Evolutionary conservation across 2,888 invertebrate genomes (phyloP), one percentile per base, ranked within the genome.

Genomic region (Rhamphomyia laevipes): DNA sequence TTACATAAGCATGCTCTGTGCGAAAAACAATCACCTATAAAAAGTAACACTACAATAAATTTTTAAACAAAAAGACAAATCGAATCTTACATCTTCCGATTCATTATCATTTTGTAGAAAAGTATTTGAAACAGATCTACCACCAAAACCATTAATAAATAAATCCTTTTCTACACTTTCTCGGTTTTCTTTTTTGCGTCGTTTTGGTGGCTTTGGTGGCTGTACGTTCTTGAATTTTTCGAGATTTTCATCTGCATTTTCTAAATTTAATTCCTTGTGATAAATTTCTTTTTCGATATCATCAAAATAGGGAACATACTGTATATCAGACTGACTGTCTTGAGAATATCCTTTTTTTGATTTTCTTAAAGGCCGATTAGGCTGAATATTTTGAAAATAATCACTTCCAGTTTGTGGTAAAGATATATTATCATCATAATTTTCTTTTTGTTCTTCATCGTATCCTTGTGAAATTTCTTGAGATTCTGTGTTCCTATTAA

Each of bases 21-120:
- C 78, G 76, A 66, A 78, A 81, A 60, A 79, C 77, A 58, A 80
- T 77, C 65, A 80, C 74, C 81, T 81, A 71, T 52, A 73, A 74
- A 50, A 43, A 37, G 27, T 17, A 10, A 30, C 43, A 43, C 10
- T 27, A 38, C 12, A 46, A 46, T 38, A 33, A 15, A 10, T 33
- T 13, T 33, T 33, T 9, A 33, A 33, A 21, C 21, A 6, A 33
- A 33, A 41, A 3, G 3, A 21, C 18, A 21, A 18, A 1, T 7
- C 1, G n/a, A 12, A 41, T 61, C 63, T 60, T 55, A 69, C 69
- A 61, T 69, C 65, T 62, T 70, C 68, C 53, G 62, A 61, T 63
- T 54, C 54, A 46, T 57, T 54, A 48, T 57, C 58, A 48, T 57
- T 52, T 56, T 65, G 64, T 58, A 70, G 63, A 62, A 61, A 69